Percentiles rank a stretch among this genome's conserved stretches.
Conservation (phyloP, 2,888 invertebrate genomes). For the Dione juno region DNA sequence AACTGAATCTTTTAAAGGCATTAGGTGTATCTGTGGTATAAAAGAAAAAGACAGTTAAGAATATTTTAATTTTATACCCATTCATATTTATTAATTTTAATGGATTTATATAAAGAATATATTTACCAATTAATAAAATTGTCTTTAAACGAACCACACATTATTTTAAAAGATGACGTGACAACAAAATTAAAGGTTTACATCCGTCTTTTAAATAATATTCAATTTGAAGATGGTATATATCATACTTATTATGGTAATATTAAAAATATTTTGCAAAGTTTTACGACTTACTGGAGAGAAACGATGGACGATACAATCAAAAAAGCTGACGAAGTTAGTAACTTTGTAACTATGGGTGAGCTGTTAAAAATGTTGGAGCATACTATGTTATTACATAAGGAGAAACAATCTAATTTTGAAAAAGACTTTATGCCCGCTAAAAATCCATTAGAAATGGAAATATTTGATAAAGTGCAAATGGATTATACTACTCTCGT, state of each 20-base stretch:
- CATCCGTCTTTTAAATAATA: conserved; percentile 50
- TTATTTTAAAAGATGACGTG: conserved; percentile 56
- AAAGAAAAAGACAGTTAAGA: background rate
- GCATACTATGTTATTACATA: conserved; percentile 53
- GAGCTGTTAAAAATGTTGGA: conserved; percentile 54
- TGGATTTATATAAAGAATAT: conserved; percentile 62
- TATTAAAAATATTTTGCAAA: conserved; percentile 57
- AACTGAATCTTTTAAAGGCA: background rate
- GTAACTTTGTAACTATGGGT: conserved; percentile 48
- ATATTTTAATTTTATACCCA: background rate
- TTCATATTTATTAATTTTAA: conserved; percentile 34
- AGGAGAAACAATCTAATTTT: conserved; percentile 56
- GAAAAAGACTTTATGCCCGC: conserved; percentile 56
- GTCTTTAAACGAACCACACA: conserved; percentile 51
- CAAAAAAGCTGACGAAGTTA: conserved; percentile 54
- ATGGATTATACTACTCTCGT: conserved; percentile 49
- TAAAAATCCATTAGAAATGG: conserved; percentile 50
- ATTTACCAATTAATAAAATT: conserved; percentile 54
- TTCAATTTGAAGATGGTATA: conserved; percentile 55
- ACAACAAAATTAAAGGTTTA: conserved; percentile 55
- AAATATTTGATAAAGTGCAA: conserved; percentile 54
- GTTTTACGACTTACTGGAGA: conserved; percentile 58
- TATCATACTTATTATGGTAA: conserved; percentile 63
- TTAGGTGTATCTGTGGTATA: background rate
- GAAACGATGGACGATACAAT: conserved; percentile 55